Evolutionary conservation across 2,113 vertebrate species (phyloP).

Genomic region (mouse (Mus musculus)): DNA sequence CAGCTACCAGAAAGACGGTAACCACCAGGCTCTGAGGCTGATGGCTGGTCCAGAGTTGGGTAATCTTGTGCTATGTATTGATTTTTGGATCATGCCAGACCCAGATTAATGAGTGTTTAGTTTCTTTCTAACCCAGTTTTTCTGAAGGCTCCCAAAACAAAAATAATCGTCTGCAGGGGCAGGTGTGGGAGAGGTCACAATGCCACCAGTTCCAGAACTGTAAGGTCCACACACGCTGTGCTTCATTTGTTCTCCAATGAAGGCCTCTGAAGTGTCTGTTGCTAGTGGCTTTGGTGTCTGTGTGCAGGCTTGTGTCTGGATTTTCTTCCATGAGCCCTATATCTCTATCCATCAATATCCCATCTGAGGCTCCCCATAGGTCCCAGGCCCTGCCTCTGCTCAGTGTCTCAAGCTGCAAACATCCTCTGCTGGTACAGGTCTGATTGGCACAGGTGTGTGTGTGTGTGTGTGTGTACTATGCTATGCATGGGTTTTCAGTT

Average conservation of each 20-base stretch:
- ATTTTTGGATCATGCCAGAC: constrained; percentile 6
- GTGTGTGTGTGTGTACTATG: background rate
- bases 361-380: background rate
- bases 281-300: too few relatives aligned
- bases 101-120: constrained; percentile 8
- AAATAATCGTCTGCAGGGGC: background rate
- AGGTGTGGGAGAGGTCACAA: background rate
- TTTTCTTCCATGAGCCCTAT: background rate
- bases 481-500: background rate
- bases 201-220: background rate
- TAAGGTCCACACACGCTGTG: fast-evolving
- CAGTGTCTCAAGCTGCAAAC: background rate
- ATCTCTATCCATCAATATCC: background rate
- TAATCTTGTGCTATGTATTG: background rate
- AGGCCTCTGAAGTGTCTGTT: background rate
- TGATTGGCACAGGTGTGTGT: fast-evolving
- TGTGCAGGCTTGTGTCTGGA: background rate
- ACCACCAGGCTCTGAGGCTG: background rate
- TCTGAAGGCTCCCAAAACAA: constrained; percentile 16
- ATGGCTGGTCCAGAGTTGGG: background rate
- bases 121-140: constrained; percentile 23
- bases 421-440: background rate
- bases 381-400: background rate
- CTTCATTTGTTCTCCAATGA: background rate
- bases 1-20: background rate